Evolutionary conservation across 1,140 invertebrate species (phyloP), one percentile per base, ranked within the genome.

Genomic region (Panagrolaimus sp.): DNA sequence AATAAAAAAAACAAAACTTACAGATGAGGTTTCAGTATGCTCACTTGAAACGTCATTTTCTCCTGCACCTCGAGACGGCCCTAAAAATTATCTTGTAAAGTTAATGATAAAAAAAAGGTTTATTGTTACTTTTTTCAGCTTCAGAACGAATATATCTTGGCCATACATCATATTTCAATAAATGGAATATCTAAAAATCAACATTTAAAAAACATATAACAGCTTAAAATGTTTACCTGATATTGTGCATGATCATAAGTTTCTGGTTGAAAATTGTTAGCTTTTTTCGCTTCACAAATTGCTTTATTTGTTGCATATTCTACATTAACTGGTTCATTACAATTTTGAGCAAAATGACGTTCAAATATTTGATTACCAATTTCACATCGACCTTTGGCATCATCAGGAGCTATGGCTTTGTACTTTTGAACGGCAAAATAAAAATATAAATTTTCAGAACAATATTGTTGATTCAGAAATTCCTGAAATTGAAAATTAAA

Each of bases 291-390:
- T 57, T 57, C 51, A 20, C 20, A 27, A 25, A 57, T 57, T 20
- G 51, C 51, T 57, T 57, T 57, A 57, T 57, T 57, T 23, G 51
- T 57, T 27, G 51, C 51, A 57, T 57, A 57, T 20, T 57, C 51
- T 11, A 57, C 51, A 27, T 57, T 57, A 27, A 57, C 51, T 11
- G 51, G 51, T 57, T 57, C 51, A 57, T 57, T 57, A 27, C 51
- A 57, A 20, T 57, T 57, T 11, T 20, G 51, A n/a, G 51, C 51
- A 27, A 57, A 57, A 27, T 57, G 51, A 27, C 51, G 51, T 57
- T 57, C 51, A 20, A 57, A 57, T 20, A 57, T 57, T 27, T 57
- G 51, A 57, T 57, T 57, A 27, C 51, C 51, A 5, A 4, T 20
- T n/a, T 11, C 20, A 13, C 20, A 11, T n/a, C 51, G 51, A 11